These are phyloP conservation scores for Caenorhabditis virilis DNA, from an alignment of 2,888 invertebrate genomes.

Conservation along the genomic window DNA sequence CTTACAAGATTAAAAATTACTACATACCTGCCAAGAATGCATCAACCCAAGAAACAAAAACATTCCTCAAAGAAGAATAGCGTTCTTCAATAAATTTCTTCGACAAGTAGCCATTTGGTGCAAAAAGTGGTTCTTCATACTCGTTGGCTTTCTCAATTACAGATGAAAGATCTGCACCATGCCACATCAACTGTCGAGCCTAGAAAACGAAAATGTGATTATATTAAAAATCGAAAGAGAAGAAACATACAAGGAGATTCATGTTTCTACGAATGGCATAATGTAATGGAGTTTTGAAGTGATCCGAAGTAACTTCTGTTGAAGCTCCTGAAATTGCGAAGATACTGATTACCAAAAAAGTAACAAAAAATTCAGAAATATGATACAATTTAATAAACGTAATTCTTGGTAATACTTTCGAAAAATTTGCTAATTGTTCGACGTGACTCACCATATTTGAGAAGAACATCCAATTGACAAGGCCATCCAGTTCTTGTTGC, in stretches of 20 bases:
- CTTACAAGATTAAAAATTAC: neutral
- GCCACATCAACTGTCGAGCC: constrained; percentile 37
- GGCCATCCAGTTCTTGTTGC: constrained; percentile 28
- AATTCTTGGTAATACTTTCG: no score
- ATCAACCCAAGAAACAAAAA: constrained; percentile 1
- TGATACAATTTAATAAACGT: no score
- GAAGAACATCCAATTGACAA: constrained; percentile 32
- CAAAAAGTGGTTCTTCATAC: neutral
- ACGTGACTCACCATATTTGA: constrained; percentile 8
- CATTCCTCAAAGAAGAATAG: neutral
- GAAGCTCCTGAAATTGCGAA: neutral
- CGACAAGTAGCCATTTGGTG: neutral
- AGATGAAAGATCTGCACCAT: constrained; percentile 25
- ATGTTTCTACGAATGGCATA: constrained; percentile 10
- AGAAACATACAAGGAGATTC: constrained; percentile 4
- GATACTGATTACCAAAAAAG: no score
- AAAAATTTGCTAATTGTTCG: no score
- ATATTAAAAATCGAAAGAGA: neutral
- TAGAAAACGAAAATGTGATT: neutral
- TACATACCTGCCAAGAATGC: neutral
- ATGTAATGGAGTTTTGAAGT: constrained; percentile 9
- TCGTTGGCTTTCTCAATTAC: neutral
- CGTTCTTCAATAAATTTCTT: constrained; percentile 1
- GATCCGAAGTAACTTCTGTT: constrained; percentile 3
- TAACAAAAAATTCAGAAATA: no score